phyloP scores from a whole-genome alignment of 2,888 invertebrate species.

The Graphium colonna region DNA sequence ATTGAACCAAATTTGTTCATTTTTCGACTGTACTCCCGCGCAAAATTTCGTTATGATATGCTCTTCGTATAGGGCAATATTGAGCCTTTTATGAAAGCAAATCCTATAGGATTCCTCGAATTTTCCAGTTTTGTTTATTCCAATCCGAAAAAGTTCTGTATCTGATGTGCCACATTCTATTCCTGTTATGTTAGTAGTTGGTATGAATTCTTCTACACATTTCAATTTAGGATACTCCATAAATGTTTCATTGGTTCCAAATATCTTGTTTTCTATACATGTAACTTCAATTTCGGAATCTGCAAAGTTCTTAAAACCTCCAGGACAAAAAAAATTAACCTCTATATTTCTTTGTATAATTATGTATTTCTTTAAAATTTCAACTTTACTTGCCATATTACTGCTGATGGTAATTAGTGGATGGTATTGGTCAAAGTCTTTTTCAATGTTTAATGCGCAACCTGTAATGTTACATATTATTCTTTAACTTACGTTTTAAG shows the following conservation, averaged over 20 bases:
- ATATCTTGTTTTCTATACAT: constrained; percentile 34
- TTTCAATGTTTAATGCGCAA: constrained; percentile 38
- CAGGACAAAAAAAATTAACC: constrained; percentile 36
- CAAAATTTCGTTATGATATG: constrained; percentile 31
- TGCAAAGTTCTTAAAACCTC: constrained; percentile 33
- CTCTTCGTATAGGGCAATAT: constrained; percentile 39
- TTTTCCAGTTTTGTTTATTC: constrained; percentile 25
- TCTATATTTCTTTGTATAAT: constrained; percentile 34
- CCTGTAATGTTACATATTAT: constrained; percentile 36
- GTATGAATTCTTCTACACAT: constrained; percentile 36
- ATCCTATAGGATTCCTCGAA: constrained; percentile 38
- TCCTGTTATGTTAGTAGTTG: constrained; percentile 28
- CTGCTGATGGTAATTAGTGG: constrained; percentile 36
- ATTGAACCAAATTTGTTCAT: constrained; percentile 31
- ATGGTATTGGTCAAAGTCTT: constrained; percentile 34
- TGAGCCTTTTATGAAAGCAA: constrained; percentile 37
- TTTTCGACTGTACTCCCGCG: constrained; percentile 26
- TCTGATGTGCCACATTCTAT: constrained; percentile 28
- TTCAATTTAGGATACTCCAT: constrained; percentile 38
- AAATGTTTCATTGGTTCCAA: constrained; percentile 30
- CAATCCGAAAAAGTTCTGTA: constrained; percentile 36
- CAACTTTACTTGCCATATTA: constrained; percentile 27
- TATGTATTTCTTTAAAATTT: constrained; percentile 23
- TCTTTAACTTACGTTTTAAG: not conserved
- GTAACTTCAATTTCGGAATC: constrained; percentile 25